phyloP scores from a whole-genome alignment of 92 coral and sea anemone genomes.

The Porites rus region DNA sequence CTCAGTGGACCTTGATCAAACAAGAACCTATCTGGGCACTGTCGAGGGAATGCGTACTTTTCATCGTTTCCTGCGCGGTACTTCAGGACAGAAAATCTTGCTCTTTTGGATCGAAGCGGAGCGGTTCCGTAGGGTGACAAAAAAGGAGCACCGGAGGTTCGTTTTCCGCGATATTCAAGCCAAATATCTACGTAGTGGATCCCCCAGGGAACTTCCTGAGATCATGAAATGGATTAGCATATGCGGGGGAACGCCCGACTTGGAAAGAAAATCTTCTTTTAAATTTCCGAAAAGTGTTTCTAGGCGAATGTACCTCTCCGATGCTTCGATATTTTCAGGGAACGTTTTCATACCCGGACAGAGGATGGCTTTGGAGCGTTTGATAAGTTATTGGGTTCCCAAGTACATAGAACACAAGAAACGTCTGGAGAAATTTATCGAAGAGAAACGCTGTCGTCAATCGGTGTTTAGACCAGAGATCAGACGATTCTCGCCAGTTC shows the following conservation, averaged over 20 bases:
- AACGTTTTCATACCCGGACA: slow-evolving; percentile 74
- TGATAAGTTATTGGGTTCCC: slow-evolving; percentile 87
- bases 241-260: slow-evolving; percentile 63
- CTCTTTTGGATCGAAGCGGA: slow-evolving; percentile 94
- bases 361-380: slow-evolving; percentile 69
- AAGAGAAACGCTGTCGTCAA: slow-evolving; percentile 15
- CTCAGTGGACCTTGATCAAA: slow-evolving; percentile 22
- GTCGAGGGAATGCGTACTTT: slow-evolving; percentile 83
- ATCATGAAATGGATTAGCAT: slow-evolving; percentile 82
- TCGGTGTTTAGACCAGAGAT: neutral
- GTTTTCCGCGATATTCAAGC: slow-evolving; percentile 89
- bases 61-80: slow-evolving; percentile 77
- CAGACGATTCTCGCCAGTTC: neutral
- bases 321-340: slow-evolving; percentile 82
- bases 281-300: slow-evolving; percentile 34
- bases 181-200: slow-evolving; percentile 85
- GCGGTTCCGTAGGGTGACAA: slow-evolving; percentile 79
- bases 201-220: slow-evolving; percentile 87
- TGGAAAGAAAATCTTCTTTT: slow-evolving; percentile 1
- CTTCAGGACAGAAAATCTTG: slow-evolving; percentile 46
- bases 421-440: slow-evolving; percentile 8
- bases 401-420: slow-evolving; percentile 78
- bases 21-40: slow-evolving; percentile 56
- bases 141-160: slow-evolving; percentile 79
- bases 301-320: slow-evolving; percentile 49